phyloP scores from a whole-genome alignment of 2,888 invertebrate genomes.

The Anthrax anthrax region DNA sequence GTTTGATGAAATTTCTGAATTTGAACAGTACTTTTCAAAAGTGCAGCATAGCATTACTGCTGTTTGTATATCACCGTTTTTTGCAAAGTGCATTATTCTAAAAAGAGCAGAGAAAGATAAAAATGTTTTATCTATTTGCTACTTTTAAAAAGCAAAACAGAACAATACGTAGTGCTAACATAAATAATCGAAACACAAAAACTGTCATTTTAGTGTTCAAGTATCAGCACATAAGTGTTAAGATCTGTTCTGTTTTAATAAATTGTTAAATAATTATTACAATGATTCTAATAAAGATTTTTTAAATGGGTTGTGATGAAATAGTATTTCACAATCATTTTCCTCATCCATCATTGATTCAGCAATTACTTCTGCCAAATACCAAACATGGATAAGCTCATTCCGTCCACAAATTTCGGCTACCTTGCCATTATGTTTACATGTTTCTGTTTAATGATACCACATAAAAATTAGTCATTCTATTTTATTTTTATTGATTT shows the following conservation, averaged over 20 bases:
- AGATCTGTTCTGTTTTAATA: no score
- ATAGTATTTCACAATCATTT: constrained; percentile 46
- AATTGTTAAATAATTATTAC: constrained; percentile 43
- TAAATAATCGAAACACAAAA: no score
- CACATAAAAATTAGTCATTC: background rate
- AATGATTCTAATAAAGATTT: constrained; percentile 69
- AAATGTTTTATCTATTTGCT: no score
- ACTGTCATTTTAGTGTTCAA: no score
- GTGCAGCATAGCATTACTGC: constrained; percentile 86
- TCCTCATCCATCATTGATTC: constrained; percentile 33
- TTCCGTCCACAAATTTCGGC: constrained; percentile 61
- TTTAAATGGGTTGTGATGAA: constrained; percentile 75
- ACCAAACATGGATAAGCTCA: constrained; percentile 82
- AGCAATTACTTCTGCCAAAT: constrained; percentile 59
- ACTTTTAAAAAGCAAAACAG: no score
- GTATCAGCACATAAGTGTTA: no score
- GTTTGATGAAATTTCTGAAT: constrained; percentile 3
- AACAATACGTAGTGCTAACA: no score
- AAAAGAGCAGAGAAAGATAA: constrained; percentile 10
- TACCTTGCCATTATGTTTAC: constrained; percentile 63
- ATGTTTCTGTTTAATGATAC: constrained; percentile 48
- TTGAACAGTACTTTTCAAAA: constrained; percentile 54
- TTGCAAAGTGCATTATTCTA: constrained; percentile 69
- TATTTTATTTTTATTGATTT: no score
- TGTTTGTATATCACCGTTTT: constrained; percentile 76